A percentile compares a stretch with the other conserved stretches of the same genome.
Evolutionary conservation across 92 coral and sea anemone species (phyloP).

Genomic region (Umimayanthus chanpuru): DNA sequence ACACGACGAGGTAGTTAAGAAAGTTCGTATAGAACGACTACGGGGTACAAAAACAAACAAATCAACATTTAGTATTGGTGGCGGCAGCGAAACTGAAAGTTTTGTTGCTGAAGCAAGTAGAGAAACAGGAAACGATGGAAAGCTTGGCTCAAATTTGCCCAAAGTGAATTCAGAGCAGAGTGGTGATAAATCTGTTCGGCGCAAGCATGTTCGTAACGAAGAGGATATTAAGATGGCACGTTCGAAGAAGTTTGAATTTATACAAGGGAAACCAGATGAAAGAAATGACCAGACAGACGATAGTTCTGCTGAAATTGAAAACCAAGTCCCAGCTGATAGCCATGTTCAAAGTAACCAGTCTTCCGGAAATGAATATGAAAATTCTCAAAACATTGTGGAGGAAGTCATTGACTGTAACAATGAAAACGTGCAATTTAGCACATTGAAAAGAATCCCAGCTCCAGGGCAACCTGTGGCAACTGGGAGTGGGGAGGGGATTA

Average conservation of each 20-base stretch:
- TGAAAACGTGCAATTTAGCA: not conserved
- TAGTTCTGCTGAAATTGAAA: not conserved
- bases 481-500: conserved; percentile 6
- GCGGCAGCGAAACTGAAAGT: conserved; percentile 10
- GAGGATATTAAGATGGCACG: conserved; percentile 59
- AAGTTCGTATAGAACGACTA: conserved; percentile 23
- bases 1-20: not conserved
- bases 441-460: not conserved
- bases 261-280: not conserved
- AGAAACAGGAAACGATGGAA: not conserved
- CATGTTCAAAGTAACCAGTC: not conserved
- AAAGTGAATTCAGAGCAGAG: not conserved
- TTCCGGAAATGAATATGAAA: not conserved
- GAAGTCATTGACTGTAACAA: not conserved
- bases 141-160: not conserved
- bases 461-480: conserved; percentile 10
- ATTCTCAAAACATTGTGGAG: not conserved
- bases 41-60: not conserved
- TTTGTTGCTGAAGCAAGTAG: conserved; percentile 17
- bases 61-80: not conserved
- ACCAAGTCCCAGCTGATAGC: not conserved
- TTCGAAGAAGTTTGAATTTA: conserved; percentile 64
- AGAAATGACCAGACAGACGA: not conserved
- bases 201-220: not conserved
- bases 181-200: not conserved